Percentiles rank a stretch among this genome's conserved stretches.
Evolutionary conservation across 2,797 vertebrate species (phyloP).

Genomic region (Strix occidentalis): DNA sequence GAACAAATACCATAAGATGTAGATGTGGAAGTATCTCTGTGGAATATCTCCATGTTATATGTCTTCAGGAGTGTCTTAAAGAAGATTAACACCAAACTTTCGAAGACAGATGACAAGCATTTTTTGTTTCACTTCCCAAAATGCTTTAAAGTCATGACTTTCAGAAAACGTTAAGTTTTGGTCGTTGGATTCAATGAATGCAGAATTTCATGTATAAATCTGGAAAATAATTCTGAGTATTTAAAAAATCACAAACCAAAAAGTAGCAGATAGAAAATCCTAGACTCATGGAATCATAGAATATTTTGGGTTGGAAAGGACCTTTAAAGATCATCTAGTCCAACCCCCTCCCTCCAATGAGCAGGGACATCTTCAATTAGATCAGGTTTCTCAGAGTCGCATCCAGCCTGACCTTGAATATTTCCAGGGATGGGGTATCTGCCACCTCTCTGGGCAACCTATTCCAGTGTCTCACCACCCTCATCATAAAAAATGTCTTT

Average conservation of each 20-base stretch:
- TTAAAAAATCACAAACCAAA: neutral
- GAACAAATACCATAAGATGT: neutral
- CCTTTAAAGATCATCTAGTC: too few relatives aligned
- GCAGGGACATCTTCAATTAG: too few relatives aligned
- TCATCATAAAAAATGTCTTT: too few relatives aligned
- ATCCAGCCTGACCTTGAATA: neutral
- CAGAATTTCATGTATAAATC: neutral
- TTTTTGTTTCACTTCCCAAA: neutral
- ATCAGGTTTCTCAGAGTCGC: too few relatives aligned
- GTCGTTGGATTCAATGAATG: neutral
- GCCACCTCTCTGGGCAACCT: too few relatives aligned
- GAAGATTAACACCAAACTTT: neutral
- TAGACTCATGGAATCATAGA: too few relatives aligned
- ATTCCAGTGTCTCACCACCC: too few relatives aligned
- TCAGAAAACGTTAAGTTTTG: neutral
- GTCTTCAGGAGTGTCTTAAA: neutral
- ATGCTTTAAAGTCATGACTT: neutral
- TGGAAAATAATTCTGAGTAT: neutral
- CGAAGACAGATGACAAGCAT: neutral
- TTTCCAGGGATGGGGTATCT: too few relatives aligned
- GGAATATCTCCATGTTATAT: neutral
- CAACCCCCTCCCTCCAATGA: neutral
- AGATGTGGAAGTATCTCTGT: neutral
- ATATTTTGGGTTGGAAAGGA: too few relatives aligned
- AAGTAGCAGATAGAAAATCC: neutral